A percentile compares a stretch with the other conserved stretches of the same genome.
phyloP scores from a whole-genome alignment of 2,888 invertebrate species.

The Rhamphomyia laevipes region DNA sequence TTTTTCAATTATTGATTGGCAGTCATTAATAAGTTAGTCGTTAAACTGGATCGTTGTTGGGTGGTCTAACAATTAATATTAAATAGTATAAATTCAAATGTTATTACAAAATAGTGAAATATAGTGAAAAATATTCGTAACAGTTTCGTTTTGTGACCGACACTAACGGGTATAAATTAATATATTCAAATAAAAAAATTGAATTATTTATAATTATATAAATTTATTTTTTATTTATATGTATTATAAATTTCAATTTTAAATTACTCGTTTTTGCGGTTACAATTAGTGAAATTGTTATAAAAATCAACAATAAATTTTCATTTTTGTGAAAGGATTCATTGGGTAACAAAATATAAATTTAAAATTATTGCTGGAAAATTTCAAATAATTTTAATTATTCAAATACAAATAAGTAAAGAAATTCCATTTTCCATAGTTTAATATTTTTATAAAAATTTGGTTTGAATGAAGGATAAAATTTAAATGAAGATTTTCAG shows the following conservation, averaged over 20 bases:
- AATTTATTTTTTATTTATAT: conserved; percentile 4
- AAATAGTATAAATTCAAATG: too few species aligned
- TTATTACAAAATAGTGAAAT: conserved; percentile 1
- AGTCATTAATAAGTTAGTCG: conserved; percentile 14
- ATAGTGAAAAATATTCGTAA: conserved; percentile 14
- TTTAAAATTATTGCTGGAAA: too few species aligned
- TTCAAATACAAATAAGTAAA: too few species aligned
- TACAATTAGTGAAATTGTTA: conserved; percentile 38
- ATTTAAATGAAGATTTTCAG: too few species aligned
- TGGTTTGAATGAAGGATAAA: too few species aligned
- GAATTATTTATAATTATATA: conserved; percentile 5
- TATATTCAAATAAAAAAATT: background rate
- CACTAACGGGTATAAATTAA: conserved; percentile 37
- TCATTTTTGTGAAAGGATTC: too few species aligned
- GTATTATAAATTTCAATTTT: conserved; percentile 5
- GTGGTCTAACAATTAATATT: too few species aligned
- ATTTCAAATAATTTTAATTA: too few species aligned
- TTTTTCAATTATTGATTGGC: conserved; percentile 1
- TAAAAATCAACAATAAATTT: conserved; percentile 19
- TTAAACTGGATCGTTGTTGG: conserved; percentile 15
- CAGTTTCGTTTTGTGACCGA: conserved; percentile 40
- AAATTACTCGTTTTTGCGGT: conserved; percentile 39
- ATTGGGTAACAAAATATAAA: too few species aligned
- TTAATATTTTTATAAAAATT: too few species aligned
- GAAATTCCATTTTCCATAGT: too few species aligned